Base-by-base conservation (phyloP, 2,113 vertebrate genomes). In the Gambusia affinis region DNA sequence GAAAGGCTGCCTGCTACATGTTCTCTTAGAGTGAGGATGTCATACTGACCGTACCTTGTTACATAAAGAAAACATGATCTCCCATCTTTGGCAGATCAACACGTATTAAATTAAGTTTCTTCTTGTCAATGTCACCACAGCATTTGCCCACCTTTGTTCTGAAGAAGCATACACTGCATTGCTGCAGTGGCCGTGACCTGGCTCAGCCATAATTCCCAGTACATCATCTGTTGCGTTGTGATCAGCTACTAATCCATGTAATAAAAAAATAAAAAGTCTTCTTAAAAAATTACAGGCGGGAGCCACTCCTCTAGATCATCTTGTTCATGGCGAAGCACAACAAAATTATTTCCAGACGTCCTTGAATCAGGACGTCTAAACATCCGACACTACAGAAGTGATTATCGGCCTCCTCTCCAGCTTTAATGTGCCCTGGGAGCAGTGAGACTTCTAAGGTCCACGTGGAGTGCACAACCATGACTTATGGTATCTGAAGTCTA, bases 161-260 rank as follows among this genome's bases (percentile, higher is more conserved):
- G 80, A 37, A 94, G 82, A 73, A 95, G 82, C 84, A 93, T 88
- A 72, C 88, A 93, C 64, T 92, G 92, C 78, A 94, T 60, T 0
- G 85, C 87, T 0, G 91, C 89, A 62, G 81, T 89, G 51, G 89
- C 89, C 0, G 89, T 91, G 76, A 94, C 79, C 73, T 93, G 91
- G 86, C 92, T 94, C 64, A 94, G 87, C 94, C 94, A 94, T 80
- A 95, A 78, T 54, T 95, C 94, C 94, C 94, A 94, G 85, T 94
- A 94, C 94, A 95, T 94, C 84, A 22, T 85, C 75, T 57, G 29
- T 28, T 57, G 35, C 29, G 33, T 28, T 54, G 4, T 35, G 57
- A 42, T 82, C 63, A 64, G 78, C 28, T 72, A 80, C 61, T 31
- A 61, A 60, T 66, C 64, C 73, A 66, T 74, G 42, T 76, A 78